Percentiles rank a stretch among this genome's conserved stretches.
Conservation (phyloP, 2,797 vertebrate genomes). For the Sarcophilus harrisii region DNA sequence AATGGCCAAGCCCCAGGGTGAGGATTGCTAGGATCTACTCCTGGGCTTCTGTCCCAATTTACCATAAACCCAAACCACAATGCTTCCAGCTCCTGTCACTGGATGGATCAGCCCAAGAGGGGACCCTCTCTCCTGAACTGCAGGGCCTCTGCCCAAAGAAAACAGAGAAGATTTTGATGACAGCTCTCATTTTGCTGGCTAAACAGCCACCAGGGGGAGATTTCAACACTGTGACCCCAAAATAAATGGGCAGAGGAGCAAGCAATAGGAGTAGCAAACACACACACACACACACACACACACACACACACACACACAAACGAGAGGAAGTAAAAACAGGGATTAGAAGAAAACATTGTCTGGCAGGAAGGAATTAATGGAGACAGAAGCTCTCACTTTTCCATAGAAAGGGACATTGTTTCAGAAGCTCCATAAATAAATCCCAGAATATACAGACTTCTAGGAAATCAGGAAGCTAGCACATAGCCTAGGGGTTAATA, state of each 20-base stretch:
- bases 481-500: constrained; percentile 44
- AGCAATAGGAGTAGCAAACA: neutral
- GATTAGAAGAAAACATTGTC: neutral
- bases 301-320: neutral
- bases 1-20: neutral
- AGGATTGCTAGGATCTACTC: neutral
- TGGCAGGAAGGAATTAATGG: constrained; percentile 56
- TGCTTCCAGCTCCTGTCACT: neutral
- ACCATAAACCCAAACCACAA: constrained; percentile 3
- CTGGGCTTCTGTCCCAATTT: neutral
- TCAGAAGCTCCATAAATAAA: constrained; percentile 59
- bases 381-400: constrained; percentile 52
- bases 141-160: neutral
- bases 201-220: neutral
- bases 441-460: constrained; percentile 60
- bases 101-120: neutral
- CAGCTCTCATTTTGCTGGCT: neutral
- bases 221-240: neutral
- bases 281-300: neutral
- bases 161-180: neutral
- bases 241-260: neutral
- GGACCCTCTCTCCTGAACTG: neutral
- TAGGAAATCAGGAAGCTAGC: constrained; percentile 54
- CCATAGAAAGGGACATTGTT: constrained; percentile 51
- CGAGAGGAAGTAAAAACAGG: neutral